A percentile compares a stretch with the other conserved stretches of the same genome.
Conservation (phyloP, 2,113 vertebrate genomes). For the Marmota flaviventris region DNA sequence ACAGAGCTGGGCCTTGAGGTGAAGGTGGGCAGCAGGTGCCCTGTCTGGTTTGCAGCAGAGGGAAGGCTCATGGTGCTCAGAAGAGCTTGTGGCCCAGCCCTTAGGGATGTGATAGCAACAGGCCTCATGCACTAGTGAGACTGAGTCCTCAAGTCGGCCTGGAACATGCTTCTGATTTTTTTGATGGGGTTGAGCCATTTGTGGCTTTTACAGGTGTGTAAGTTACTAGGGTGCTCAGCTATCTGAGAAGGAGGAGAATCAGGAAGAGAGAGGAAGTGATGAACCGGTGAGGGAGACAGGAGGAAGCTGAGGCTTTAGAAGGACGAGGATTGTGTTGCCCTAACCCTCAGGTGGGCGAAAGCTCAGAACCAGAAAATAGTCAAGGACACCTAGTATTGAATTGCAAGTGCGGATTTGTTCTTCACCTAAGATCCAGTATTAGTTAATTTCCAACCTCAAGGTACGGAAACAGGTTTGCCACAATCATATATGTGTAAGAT, state of each 20-base stretch:
- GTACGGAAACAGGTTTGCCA: neutral
- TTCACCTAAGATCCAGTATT: neutral
- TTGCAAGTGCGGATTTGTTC: neutral
- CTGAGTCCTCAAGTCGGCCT: rapidly evolving
- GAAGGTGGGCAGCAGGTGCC: neutral
- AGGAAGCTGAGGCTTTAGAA: neutral
- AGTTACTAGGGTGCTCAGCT: neutral
- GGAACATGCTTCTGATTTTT: neutral
- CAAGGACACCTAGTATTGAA: neutral
- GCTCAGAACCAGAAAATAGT: neutral
- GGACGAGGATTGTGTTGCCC: neutral
- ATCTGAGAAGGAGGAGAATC: neutral
- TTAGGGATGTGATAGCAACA: rapidly evolving
- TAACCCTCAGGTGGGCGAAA: neutral
- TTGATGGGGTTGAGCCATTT: neutral
- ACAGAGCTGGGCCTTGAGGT: neutral
- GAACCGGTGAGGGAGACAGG: neutral
- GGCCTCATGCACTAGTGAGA: rapidly evolving
- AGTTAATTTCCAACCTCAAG: neutral
- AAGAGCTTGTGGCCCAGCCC: rapidly evolving
- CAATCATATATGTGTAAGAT: neutral
- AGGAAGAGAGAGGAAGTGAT: too few species aligned
- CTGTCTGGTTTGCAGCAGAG: neutral
- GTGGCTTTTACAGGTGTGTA: neutral
- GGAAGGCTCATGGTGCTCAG: rapidly evolving